These are phyloP conservation scores for Gymnothorax javanicus DNA, from an alignment of 2,797 vertebrate genomes.

Conservation along the genomic window DNA sequence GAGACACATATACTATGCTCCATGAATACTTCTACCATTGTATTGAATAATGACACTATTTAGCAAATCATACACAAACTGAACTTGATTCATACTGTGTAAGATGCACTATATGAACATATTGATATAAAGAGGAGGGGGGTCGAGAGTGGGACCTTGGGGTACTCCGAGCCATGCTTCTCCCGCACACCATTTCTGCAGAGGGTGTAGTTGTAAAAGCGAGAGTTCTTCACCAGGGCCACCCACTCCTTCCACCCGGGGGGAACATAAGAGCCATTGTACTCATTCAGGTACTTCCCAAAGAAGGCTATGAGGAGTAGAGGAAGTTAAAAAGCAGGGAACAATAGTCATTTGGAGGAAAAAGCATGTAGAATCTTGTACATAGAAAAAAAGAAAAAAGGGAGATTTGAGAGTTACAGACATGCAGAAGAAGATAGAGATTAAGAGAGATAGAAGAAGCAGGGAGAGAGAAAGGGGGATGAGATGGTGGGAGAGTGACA, in stretches of 20 bases:
- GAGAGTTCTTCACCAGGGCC: constrained; percentile 92
- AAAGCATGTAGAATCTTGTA: background rate
- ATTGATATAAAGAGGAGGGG: background rate
- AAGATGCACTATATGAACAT: background rate
- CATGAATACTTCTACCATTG: background rate
- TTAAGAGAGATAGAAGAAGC: background rate
- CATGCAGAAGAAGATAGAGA: background rate
- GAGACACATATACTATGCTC: background rate
- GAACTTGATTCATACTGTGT: background rate
- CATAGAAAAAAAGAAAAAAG: background rate
- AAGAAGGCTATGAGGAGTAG: constrained; percentile 82
- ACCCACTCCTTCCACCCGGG: constrained; percentile 96
- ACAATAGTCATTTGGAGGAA: background rate
- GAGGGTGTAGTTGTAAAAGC: constrained; percentile 96
- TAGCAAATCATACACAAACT: background rate
- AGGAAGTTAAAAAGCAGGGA: background rate
- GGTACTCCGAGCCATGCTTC: constrained; percentile 89
- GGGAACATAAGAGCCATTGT: constrained; percentile 94
- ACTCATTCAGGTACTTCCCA: constrained; percentile 97
- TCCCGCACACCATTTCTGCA: constrained; percentile 91
- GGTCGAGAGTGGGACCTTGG: constrained; percentile 69
- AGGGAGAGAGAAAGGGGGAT: background rate
- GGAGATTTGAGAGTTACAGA: background rate
- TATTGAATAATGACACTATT: too few species aligned
- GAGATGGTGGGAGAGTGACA: background rate